Evolutionary conservation across 2,888 invertebrate species (phyloP), one percentile per base, ranked within the genome.

Genomic region (Monoplex corrugatus): DNA sequence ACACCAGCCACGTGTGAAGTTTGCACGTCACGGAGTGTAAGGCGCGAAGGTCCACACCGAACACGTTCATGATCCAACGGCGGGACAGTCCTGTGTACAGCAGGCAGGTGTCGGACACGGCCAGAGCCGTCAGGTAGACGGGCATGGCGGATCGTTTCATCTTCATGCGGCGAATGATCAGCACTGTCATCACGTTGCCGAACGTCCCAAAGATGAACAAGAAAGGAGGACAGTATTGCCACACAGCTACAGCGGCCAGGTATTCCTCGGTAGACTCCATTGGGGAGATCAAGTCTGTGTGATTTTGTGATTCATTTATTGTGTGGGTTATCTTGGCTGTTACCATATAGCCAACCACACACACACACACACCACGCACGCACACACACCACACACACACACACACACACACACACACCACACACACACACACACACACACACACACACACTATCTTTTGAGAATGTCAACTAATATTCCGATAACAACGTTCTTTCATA

Each of bases 161-260:
- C 2, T 90, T 86, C 78, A 92, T 91, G 23, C 92, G 90, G 3
- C 92, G 91, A 16, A 94, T 87, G 16, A 93, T 93, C 2, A 92
- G 78, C 8, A 94, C 90, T 0, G 92, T 91, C 40, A 93, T 83
- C n/a, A 91, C 83, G 88, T 94, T 95, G 3, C 94, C 94, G 6
- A 95, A 87, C 0, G 93, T 94, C 38, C 94, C 94, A 19, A 93
- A 85, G 2, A 93, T 40, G 38, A 95, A 93, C 40, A 95, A 90
- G 5, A 94, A 87, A 1, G 94, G 94, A 23, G 94, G 92, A 13
- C 92, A 90, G 19, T 90, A 87, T 87, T 91, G 90, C 93, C 93
- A 93, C 3, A 94, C 88, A 16, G 90, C 35, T 23, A 89, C 75
- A 1, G 90, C 91, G 32, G 90, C 92, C 83, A 88, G 90, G 87